Base-by-base conservation (phyloP, 2,888 invertebrate genomes). In the Sphaeridia pumilis region DNA sequence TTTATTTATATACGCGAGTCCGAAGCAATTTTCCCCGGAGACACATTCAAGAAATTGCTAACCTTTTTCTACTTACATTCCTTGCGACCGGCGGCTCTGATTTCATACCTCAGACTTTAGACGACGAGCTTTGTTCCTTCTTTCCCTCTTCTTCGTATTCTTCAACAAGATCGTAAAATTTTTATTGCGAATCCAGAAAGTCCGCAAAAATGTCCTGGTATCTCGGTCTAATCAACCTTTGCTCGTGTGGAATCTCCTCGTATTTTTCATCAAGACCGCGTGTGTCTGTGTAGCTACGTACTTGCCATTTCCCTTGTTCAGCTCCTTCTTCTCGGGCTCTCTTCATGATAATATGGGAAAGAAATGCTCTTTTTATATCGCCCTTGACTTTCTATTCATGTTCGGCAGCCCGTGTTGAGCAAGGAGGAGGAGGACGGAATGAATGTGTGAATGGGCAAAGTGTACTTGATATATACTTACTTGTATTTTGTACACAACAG, bases 41-140 rank as follows among this genome's bases (percentile, higher is more conserved):
- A 38, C 17, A 38, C 38, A 38, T 38, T 38, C 5, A 38, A 17
- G 12, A 20, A 20, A 38, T n/a, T n/a, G n/a, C n/a, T n/a, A n/a
- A n/a, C n/a, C n/a, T n/a, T 26, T 14, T 47, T 34, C n/a, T 36
- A 12, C 55, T 52, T 31, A 41, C 49, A 24, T 28, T 31, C 38
- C 24, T 38, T 35, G 17, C 34, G 45, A 48, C 35, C 36, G 31
- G 36, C 34, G 38, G 38, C 14, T 31, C 10, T 38, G 38, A 38
- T 38, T 38, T 38, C 38, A 17, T 38, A 17, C 17, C 20, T 5
- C 7, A 12, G 10, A 38, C 20, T 38, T n/a, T n/a, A n/a, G n/a
- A n/a, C n/a, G n/a, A n/a, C 20, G 5, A 38, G 31, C 31, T 10
- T 7, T 7, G 31, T 7, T 10, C 14, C 14, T 14, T 31, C 31